phyloP scores from a whole-genome alignment of 2,888 invertebrate species.

The Ernsta delagoae region DNA sequence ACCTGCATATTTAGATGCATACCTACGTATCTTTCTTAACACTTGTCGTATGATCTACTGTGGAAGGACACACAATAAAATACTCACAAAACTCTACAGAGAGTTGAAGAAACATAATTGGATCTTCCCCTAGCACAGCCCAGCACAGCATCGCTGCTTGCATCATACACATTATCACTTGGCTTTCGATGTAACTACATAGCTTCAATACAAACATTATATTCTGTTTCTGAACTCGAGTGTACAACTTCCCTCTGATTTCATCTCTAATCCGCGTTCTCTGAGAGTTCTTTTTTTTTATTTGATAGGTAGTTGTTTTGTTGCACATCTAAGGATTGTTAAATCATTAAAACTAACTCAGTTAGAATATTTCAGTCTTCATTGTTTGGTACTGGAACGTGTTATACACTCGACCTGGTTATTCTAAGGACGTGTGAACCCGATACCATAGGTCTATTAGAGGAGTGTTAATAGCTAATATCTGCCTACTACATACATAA shows the following conservation, averaged over 20 bases:
- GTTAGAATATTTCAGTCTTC: too few relatives aligned
- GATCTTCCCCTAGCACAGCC: conserved; percentile 49
- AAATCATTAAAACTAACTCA: too few relatives aligned
- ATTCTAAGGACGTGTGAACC: not conserved
- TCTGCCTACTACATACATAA: not conserved
- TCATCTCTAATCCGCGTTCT: not conserved
- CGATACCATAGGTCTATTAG: not conserved
- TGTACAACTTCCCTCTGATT: conserved; percentile 3
- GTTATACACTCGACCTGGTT: conserved; percentile 2
- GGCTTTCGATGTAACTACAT: conserved; percentile 56
- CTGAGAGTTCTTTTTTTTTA: not conserved
- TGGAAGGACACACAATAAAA: not conserved
- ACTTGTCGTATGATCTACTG: not conserved
- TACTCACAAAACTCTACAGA: conserved; percentile 1
- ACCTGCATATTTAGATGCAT: conserved; percentile 27
- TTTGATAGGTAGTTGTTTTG: not conserved
- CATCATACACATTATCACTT: conserved; percentile 58
- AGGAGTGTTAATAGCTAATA: not conserved
- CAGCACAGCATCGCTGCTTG: conserved; percentile 54
- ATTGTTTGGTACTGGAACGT: too few relatives aligned
- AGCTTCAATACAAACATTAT: conserved; percentile 8
- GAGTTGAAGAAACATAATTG: conserved; percentile 38
- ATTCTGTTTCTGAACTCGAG: conserved; percentile 2
- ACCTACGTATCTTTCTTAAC: conserved; percentile 11
- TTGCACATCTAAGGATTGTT: too few relatives aligned